Evolutionary conservation across 53 echinoderm and acorn worm species (phyloP), one percentile per base, ranked within the genome.

Genomic region (Paracentrotus lividus): DNA sequence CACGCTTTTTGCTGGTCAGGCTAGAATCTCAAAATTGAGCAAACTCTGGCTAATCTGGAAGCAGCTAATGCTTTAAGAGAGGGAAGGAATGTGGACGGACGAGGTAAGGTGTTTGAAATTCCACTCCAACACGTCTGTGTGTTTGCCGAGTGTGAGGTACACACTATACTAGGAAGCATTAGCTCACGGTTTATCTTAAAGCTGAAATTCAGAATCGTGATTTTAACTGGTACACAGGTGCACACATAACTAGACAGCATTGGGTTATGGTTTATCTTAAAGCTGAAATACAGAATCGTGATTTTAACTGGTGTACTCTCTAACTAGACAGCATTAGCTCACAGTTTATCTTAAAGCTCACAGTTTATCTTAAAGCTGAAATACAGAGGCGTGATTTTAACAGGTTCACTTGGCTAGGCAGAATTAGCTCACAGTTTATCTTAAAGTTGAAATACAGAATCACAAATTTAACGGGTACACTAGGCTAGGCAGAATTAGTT

Each of bases 91-190:
- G 2, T 29, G 21, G 44, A 44, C 84, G 0, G 84, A 84, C 44
- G 13, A 2, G 33, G 56, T 16, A 34, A 54, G 86, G 86, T 56
- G 56, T 56, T 54, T 86, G 86, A 32, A 56, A 55, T 56, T 56
- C 23, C 86, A 56, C 86, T 86, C 56, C 15, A 86, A 86, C 86
- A 86, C 86, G 86, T 56, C 56, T 34, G 57, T 36, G 21, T 86
- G 86, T 86, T 86, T 86, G 38, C 86, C 0, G 86, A 86, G 86
- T 56, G 86, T 81, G 81, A 44, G 24, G n/a, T 10, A 47, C 81
- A 81, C 26, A 81, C 81, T 45, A 18, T 10, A 81, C 81, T 16
- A 49, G 81, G 26, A 45, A 81, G 81, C 81, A 81, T 81, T 81
- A 81, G 81, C 47, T 10, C n/a, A n/a, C 10, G 81, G n/a, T 81